Evolutionary conservation across 2,113 vertebrate genomes (phyloP).

Genomic region (Puma concolor): DNA sequence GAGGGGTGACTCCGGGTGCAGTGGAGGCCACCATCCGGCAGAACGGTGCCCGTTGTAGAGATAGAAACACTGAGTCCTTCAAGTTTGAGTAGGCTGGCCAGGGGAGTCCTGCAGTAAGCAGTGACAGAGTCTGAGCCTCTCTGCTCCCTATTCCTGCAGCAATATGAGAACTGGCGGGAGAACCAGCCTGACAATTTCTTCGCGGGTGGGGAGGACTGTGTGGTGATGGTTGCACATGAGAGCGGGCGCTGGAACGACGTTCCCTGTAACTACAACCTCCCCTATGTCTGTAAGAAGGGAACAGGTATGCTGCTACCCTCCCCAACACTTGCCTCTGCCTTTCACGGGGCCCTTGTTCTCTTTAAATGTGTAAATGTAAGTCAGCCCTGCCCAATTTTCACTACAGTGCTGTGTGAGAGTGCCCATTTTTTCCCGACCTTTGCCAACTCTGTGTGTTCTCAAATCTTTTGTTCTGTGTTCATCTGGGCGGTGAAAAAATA

Average conservation of each 20-base stretch:
- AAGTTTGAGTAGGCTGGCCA: not conserved
- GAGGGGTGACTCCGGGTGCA: too few relatives aligned
- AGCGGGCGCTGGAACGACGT: conserved; percentile 98
- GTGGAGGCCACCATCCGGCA: not conserved
- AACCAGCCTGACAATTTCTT: conserved; percentile 99
- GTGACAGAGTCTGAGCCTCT: not conserved
- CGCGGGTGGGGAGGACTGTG: conserved; percentile 96
- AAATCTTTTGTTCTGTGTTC: not conserved
- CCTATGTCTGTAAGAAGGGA: conserved; percentile 98
- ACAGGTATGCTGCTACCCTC: conserved; percentile 87
- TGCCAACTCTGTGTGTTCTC: not conserved
- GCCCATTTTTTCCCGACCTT: not conserved
- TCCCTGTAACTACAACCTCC: conserved; percentile 99
- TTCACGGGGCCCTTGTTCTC: not conserved
- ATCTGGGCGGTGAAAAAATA: not conserved
- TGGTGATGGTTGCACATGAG: conserved; percentile 97
- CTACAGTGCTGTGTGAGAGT: not conserved
- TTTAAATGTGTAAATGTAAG: not conserved
- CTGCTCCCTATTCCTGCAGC: conserved; percentile 82
- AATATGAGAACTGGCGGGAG: conserved; percentile 98
- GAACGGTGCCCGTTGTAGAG: not conserved
- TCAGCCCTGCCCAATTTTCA: not conserved
- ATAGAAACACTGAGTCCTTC: not conserved
- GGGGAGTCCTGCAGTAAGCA: not conserved
- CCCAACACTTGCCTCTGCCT: not conserved